These are phyloP conservation scores for Hydrophis major DNA, from an alignment of 2,797 vertebrate genomes.

Conservation along the genomic window DNA sequence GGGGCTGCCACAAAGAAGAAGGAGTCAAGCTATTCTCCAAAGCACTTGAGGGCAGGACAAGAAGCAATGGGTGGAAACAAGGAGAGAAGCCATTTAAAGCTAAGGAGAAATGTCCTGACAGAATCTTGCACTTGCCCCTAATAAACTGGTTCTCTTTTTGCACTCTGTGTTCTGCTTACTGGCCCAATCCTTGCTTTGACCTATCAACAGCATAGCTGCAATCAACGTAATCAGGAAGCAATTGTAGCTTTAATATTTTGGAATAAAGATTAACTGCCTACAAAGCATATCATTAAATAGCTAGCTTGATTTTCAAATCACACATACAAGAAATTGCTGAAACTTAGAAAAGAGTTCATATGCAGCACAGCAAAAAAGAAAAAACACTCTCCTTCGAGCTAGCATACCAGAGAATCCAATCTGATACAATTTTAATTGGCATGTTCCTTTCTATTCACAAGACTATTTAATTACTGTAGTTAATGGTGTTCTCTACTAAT, in stretches of 20 bases:
- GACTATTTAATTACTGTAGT: not conserved
- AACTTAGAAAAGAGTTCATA: not conserved
- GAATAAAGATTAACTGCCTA: not conserved
- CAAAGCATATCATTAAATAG: not conserved
- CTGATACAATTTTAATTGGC: not conserved
- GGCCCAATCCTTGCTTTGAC: not conserved
- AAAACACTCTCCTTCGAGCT: not conserved
- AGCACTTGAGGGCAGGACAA: too few relatives aligned
- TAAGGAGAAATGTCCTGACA: too few relatives aligned
- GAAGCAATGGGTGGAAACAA: too few relatives aligned
- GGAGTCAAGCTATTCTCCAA: too few relatives aligned
- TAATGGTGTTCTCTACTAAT: not conserved
- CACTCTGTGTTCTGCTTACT: not conserved
- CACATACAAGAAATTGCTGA: not conserved
- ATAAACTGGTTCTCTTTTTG: not conserved
- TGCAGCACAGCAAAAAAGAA: not conserved
- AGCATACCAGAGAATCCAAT: not conserved
- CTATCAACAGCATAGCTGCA: constrained; percentile 11
- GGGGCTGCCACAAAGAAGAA: not conserved
- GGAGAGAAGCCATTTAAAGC: too few relatives aligned
- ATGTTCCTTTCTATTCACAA: not conserved
- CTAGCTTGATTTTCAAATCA: constrained; percentile 13
- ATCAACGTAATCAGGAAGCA: constrained; percentile 21
- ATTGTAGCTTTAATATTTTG: constrained; percentile 25
- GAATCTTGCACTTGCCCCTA: not conserved